Evolutionary conservation across 2,797 vertebrate genomes (phyloP).

Genomic region (Schizopygopsis pylzovi): DNA sequence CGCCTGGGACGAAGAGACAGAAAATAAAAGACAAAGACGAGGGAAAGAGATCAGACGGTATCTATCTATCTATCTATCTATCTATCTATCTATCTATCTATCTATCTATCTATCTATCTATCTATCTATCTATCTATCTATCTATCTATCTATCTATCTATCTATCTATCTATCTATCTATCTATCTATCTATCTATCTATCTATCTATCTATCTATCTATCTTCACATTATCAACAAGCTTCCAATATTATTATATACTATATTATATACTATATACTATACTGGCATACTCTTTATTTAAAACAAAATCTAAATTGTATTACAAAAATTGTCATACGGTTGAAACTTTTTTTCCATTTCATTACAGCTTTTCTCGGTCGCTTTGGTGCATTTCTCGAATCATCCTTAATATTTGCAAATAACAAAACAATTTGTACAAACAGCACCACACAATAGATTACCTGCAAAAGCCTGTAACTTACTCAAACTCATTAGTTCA

Average conservation of each 20-base stretch:
- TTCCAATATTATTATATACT: not conserved
- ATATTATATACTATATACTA: not conserved
- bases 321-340: not conserved
- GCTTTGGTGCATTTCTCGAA: too few relatives aligned
- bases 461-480: too few relatives aligned
- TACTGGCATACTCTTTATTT: not conserved
- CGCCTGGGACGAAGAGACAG: constrained; percentile 23
- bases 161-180: not conserved
- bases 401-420: too few relatives aligned
- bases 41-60: not conserved
- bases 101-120: too few relatives aligned
- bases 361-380: too few relatives aligned
- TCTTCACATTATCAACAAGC: not conserved
- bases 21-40: constrained; percentile 14
- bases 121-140: not conserved
- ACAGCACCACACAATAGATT: too few relatives aligned
- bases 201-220: too few relatives aligned
- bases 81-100: too few relatives aligned
- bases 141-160: not conserved
- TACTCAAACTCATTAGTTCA: too few relatives aligned
- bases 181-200: not conserved
- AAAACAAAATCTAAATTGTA: not conserved
- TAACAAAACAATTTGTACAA: too few relatives aligned
- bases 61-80: not conserved
- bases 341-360: too few relatives aligned